These are phyloP conservation scores for Acromyrmex echinatior DNA, from an alignment of 1,140 invertebrate genomes.

Conservation along the genomic window DNA sequence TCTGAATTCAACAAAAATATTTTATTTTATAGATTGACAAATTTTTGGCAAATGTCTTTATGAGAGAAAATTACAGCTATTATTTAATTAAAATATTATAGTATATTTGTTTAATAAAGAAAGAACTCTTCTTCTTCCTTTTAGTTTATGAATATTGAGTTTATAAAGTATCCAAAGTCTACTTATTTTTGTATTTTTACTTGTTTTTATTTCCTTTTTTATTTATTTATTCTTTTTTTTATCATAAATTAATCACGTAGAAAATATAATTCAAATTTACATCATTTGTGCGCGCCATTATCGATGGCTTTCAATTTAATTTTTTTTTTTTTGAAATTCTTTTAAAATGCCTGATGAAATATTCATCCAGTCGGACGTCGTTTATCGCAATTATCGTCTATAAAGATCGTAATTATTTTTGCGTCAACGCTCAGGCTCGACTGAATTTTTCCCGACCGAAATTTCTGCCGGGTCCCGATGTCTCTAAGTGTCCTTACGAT, in stretches of 20 bases:
- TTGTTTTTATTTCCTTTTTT: background rate
- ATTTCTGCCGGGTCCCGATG: conserved; percentile 66
- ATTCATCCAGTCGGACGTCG: conserved; percentile 34
- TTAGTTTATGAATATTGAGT: background rate
- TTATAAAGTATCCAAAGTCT: background rate
- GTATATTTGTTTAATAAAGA: background rate
- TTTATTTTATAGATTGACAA: conserved; percentile 7
- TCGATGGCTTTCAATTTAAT: background rate
- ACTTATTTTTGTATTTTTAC: background rate
- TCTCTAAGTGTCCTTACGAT: conserved; percentile 77
- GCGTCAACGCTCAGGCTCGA: conserved; percentile 16
- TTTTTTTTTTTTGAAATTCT: background rate
- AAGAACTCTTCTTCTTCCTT: background rate
- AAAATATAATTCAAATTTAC: background rate
- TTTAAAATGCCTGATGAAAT: conserved; percentile 35
- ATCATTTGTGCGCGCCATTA: background rate
- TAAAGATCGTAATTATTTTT: conserved; percentile 55
- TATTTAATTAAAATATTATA: background rate
- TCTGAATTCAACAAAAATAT: background rate
- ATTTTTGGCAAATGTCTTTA: background rate
- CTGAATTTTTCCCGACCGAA: conserved; percentile 70
- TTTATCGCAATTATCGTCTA: conserved; percentile 58
- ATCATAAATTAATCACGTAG: conserved; percentile 1
- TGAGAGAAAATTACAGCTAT: background rate
- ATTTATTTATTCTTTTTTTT: background rate